Percentiles rank a stretch among this genome's conserved stretches.
phyloP scores from a whole-genome alignment of 2,888 invertebrate species.

The Serrognathus titanus region DNA sequence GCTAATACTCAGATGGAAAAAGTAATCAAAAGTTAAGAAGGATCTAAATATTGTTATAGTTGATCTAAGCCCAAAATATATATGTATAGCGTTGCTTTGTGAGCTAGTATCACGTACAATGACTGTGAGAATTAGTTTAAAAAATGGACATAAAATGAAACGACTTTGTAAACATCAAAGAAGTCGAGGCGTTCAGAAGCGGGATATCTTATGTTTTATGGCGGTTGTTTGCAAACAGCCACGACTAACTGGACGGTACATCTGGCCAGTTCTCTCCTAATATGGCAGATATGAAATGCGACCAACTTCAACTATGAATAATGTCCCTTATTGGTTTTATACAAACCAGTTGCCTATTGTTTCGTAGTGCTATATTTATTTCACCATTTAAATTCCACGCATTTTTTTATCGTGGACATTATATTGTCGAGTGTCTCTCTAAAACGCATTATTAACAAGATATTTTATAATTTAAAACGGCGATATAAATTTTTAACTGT shows the following conservation, averaged over 20 bases:
- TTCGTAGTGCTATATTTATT: conserved; percentile 16
- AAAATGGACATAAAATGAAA: background rate
- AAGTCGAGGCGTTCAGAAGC: conserved; percentile 15
- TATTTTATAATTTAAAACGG: conserved; percentile 11
- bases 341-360: conserved; percentile 24
- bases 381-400: conserved; percentile 15
- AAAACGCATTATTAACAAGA: background rate
- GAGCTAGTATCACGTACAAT: no score
- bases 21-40: no score
- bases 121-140: no score
- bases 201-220: conserved; percentile 20
- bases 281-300: conserved; percentile 40
- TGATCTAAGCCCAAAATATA: no score
- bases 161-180: conserved; percentile 5
- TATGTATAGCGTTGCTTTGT: no score
- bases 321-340: conserved; percentile 26
- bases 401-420: background rate
- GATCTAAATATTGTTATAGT: no score
- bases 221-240: conserved; percentile 21
- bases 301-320: conserved; percentile 29
- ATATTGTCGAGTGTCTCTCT: background rate
- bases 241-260: conserved; percentile 30
- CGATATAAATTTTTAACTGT: conserved; percentile 25
- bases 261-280: conserved; percentile 36
- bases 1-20: no score